Percentiles rank a stretch among this genome's conserved stretches.
phyloP scores from a whole-genome alignment of 2,888 invertebrate genomes.

The Drosophila prostipennis region DNA sequence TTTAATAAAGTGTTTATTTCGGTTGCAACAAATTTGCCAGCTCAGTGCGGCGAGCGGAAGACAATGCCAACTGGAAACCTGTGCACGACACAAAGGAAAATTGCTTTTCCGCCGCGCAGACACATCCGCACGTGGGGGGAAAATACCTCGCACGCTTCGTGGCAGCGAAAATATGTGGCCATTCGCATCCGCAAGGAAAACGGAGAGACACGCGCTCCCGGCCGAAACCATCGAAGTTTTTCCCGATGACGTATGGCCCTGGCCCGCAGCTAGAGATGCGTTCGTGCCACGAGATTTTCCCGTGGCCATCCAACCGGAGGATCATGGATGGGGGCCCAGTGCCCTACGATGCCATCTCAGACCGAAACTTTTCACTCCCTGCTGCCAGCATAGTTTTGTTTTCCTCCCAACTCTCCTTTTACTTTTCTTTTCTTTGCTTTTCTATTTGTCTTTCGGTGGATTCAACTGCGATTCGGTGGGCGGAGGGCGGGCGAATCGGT shows the following conservation, averaged over 20 bases:
- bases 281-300: conserved; percentile 8
- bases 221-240: conserved; percentile 70
- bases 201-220: conserved; percentile 32
- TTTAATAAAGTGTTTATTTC: conserved; percentile 81
- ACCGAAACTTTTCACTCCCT: conserved; percentile 40
- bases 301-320: neutral
- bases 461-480: conserved; percentile 29
- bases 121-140: conserved; percentile 35
- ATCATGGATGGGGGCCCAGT: neutral
- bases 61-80: conserved; percentile 74
- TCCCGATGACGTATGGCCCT: conserved; percentile 63
- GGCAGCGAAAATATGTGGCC: conserved; percentile 74
- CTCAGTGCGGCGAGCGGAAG: conserved; percentile 63
- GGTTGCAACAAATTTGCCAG: conserved; percentile 78
- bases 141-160: conserved; percentile 76
- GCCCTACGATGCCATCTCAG: conserved; percentile 33
- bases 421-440: conserved; percentile 66
- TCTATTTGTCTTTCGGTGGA: conserved; percentile 74
- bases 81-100: conserved; percentile 79
- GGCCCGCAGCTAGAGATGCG: conserved; percentile 17
- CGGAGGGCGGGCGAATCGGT: conserved; percentile 56
- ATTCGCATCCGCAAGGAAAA: conserved; percentile 2
- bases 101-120: conserved; percentile 69
- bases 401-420: conserved; percentile 51
- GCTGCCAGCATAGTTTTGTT: conserved; percentile 70